A percentile compares a stretch with the other conserved stretches of the same genome.
phyloP scores from a whole-genome alignment of 2,888 invertebrate species.

The Phlogophora meticulosa region DNA sequence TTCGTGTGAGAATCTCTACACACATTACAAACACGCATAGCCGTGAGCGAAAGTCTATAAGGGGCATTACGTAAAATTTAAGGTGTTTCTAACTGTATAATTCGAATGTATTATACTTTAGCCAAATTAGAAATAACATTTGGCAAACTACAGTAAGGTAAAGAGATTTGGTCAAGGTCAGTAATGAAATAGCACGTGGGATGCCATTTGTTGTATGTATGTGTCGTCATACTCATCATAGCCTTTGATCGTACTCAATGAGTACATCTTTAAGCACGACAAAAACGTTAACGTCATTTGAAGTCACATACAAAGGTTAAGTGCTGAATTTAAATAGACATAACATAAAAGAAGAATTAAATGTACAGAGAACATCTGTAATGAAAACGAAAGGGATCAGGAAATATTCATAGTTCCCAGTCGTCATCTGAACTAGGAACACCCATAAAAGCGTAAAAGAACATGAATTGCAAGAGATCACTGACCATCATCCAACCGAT shows the following conservation, averaged over 20 bases:
- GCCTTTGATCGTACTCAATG: constrained; percentile 30
- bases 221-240: constrained; percentile 29
- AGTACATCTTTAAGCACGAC: constrained; percentile 1
- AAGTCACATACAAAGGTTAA: background rate
- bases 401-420: constrained; percentile 7
- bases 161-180: constrained; percentile 48
- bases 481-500: constrained; percentile 51
- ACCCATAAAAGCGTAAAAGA: constrained; percentile 62
- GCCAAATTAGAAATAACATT: constrained; percentile 47
- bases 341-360: background rate
- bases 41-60: constrained; percentile 83
- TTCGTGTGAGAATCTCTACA: constrained; percentile 83
- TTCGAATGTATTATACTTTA: constrained; percentile 60
- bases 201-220: constrained; percentile 15
- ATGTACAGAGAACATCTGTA: background rate
- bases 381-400: background rate
- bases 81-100: constrained; percentile 59
- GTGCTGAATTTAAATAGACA: background rate
- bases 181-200: constrained; percentile 13
- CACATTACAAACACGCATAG: constrained; percentile 79
- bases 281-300: constrained; percentile 13
- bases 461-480: constrained; percentile 61
- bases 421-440: constrained; percentile 21
- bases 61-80: constrained; percentile 76
- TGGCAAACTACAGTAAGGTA: constrained; percentile 35